Conservation (phyloP, 1,140 invertebrate genomes). For the Metopolophium dirhodum region DNA sequence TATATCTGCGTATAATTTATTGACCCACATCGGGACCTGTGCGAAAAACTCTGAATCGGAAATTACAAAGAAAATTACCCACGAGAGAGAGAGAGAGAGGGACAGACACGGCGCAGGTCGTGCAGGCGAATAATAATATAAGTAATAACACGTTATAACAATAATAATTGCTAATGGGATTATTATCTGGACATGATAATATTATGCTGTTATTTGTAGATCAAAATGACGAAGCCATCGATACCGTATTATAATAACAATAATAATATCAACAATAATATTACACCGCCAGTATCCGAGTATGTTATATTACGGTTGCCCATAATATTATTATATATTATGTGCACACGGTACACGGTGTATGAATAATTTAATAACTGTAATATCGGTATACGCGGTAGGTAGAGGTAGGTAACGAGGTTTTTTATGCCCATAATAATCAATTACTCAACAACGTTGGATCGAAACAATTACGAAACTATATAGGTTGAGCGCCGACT, state of each 20-base stretch:
- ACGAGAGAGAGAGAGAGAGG: not conserved
- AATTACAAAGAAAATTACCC: not conserved
- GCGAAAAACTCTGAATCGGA: not conserved
- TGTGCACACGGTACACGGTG: not conserved
- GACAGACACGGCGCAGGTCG: not conserved
- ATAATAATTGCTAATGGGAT: not conserved
- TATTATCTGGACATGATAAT: not conserved
- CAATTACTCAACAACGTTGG: not conserved
- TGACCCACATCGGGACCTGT: not conserved
- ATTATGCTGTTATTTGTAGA: not conserved
- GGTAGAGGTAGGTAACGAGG: not conserved
- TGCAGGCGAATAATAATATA: not conserved
- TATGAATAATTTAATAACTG: conserved; percentile 9
- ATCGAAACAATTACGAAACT: not conserved
- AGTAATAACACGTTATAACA: not conserved
- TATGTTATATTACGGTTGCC: not conserved
- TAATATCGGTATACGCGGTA: not conserved
- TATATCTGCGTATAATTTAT: not conserved
- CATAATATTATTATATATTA: too few relatives aligned
- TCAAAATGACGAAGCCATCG: not conserved
- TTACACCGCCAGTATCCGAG: not conserved
- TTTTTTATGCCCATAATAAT: not conserved
- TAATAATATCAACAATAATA: not conserved
- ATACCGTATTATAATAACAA: not conserved
- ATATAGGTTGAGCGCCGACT: not conserved